Evolutionary conservation across 2,797 vertebrate genomes (phyloP), one percentile per base, ranked within the genome.

Genomic region (Muscicapa striata): DNA sequence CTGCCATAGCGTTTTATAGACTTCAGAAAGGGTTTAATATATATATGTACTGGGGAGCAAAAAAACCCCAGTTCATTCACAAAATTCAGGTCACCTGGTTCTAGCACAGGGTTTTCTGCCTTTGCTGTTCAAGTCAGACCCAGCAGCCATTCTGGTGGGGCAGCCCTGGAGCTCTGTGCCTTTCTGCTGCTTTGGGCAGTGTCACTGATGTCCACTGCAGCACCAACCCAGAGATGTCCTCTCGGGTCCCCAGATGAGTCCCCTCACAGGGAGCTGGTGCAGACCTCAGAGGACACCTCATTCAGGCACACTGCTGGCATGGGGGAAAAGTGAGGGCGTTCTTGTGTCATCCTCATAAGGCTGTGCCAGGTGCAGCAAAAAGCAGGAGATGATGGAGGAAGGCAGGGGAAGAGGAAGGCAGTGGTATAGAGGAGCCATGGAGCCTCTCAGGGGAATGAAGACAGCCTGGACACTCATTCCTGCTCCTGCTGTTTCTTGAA

Each of bases 31-130:
- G 6, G 8, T 80, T 87, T 87, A 74, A 77, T 54, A 54, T 58
- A 23, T 52, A 57, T 41, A 21, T 30, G 4, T 57, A 29, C 67
- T 52, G 38, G 61, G 80, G 41, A 89, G 34, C 6, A 45, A 64
- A 68, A 59, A 61, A 41, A 19, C n/a, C 1, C 32, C 24, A 43
- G 32, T 89, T 93, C 72, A 83, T 89, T 96, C 89, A 85, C 78
- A 85, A 70, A 93, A 84, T 82, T 55, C 15, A 40, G 38, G 64
- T 73, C 55, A 34, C 11, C 49, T 90, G 30, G 15, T 72, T 81
- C 85, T 87, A 67, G 77, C 73, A 61, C 21, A 63, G 49, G 61
- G 19, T 74, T 80, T 91, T 80, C 40, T 83, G 57, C 40, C 38
- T 84, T 55, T 43, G n/a, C 36, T 67, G 21, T 70, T 72, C 16